Evolutionary conservation across 2,113 vertebrate genomes (phyloP).

Genomic region (Eclectus roratus): DNA sequence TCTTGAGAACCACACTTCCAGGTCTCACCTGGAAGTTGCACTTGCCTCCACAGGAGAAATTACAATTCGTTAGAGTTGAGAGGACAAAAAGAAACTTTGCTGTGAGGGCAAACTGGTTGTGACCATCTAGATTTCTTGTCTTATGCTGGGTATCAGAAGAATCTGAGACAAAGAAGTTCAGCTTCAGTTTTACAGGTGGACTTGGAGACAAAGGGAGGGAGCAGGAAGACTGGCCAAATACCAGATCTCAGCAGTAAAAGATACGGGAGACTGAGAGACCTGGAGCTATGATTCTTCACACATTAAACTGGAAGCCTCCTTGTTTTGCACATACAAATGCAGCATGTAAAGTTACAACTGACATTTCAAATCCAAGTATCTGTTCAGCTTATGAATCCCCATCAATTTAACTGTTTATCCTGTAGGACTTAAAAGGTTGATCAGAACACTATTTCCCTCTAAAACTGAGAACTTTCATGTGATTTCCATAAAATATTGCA

Average conservation of each 20-base stretch:
- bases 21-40: neutral
- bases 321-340: neutral
- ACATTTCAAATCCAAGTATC: neutral
- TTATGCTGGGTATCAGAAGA: neutral
- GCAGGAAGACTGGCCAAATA: neutral
- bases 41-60: neutral
- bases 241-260: neutral
- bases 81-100: neutral
- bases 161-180: neutral
- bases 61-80: neutral
- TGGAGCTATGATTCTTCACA: neutral
- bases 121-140: neutral
- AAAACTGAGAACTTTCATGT: neutral
- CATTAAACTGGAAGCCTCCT: neutral
- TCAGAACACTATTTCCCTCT: neutral
- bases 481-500: neutral
- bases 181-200: neutral
- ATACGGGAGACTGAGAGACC: fast-evolving
- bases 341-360: neutral
- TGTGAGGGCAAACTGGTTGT: neutral
- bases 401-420: neutral
- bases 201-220: neutral
- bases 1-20: neutral
- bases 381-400: neutral
- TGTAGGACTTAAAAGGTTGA: neutral